Percentiles rank a stretch among this genome's conserved stretches.
phyloP scores from a whole-genome alignment of 2,888 invertebrate species.

The Xestia sexstrigata region DNA sequence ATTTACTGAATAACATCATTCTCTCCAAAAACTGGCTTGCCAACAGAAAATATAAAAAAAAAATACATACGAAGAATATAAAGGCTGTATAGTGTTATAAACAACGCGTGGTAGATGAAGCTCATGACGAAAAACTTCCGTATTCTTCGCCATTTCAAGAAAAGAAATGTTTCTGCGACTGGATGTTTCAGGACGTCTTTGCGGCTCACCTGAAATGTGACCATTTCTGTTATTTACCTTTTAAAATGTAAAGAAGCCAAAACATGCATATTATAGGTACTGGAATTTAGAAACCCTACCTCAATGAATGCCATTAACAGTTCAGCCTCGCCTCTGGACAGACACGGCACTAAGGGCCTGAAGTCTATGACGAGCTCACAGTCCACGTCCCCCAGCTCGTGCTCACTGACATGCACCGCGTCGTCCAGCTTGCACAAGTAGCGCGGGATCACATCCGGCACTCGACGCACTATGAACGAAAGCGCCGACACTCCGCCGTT shows the following conservation, averaged over 20 bases:
- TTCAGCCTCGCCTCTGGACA: slow-evolving; percentile 93
- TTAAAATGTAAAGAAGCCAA: neutral
- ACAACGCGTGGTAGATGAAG: slow-evolving; percentile 94
- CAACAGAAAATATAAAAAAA: neutral
- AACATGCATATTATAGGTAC: neutral
- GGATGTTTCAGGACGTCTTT: slow-evolving; percentile 95
- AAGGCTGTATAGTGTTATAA: slow-evolving; percentile 93
- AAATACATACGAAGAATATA: slow-evolving; percentile 92
- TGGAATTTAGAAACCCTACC: slow-evolving; percentile 70
- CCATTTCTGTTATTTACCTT: neutral
- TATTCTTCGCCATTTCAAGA: slow-evolving; percentile 95
- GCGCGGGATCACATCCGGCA: slow-evolving; percentile 95
- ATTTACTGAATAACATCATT: neutral
- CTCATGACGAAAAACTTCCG: slow-evolving; percentile 95
- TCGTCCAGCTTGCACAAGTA: slow-evolving; percentile 93
- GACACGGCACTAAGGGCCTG: slow-evolving; percentile 91
- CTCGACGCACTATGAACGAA: slow-evolving; percentile 95
- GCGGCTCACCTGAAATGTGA: slow-evolving; percentile 91
- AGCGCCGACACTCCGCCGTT: slow-evolving; percentile 95
- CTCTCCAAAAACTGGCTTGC: too few species aligned
- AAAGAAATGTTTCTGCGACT: slow-evolving; percentile 95
- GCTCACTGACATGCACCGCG: slow-evolving; percentile 95
- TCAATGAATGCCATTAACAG: slow-evolving; percentile 93
- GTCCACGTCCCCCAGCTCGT: slow-evolving; percentile 96
- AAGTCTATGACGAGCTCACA: slow-evolving; percentile 93